These are phyloP conservation scores for Leptobrachium ailaonicum DNA, from an alignment of 2,113 vertebrate genomes.

Conservation along the genomic window DNA sequence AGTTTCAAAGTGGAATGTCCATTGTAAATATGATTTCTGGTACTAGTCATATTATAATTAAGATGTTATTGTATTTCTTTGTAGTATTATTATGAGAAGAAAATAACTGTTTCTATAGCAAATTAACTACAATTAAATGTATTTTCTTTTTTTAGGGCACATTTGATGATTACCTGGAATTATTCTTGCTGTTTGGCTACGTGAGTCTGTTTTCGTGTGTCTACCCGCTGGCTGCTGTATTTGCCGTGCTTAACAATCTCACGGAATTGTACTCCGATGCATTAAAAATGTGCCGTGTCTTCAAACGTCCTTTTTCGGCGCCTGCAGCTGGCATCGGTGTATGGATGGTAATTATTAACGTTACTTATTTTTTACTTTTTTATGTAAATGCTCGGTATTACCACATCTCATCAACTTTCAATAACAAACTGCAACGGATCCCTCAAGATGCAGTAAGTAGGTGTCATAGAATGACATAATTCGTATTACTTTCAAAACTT, in stretches of 20 bases:
- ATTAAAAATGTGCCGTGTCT: slow-evolving; percentile 94
- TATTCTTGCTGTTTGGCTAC: slow-evolving; percentile 93
- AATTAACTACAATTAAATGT: background rate
- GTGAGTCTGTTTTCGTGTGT: slow-evolving; percentile 98
- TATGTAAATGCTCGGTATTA: background rate
- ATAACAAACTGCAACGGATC: too few species aligned
- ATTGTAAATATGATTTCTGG: too few species aligned
- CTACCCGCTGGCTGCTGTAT: slow-evolving; percentile 90
- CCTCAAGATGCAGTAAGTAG: too few species aligned
- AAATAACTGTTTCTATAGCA: too few species aligned
- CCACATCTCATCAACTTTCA: too few species aligned
- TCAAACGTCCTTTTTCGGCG: slow-evolving; percentile 91
- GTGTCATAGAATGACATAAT: too few species aligned
- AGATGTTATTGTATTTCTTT: too few species aligned
- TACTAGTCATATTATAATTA: too few species aligned
- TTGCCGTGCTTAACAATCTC: slow-evolving; percentile 93
- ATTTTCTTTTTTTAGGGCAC: slow-evolving; percentile 77
- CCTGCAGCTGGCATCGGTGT: slow-evolving; percentile 89
- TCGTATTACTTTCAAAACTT: too few species aligned
- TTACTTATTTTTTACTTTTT: background rate
- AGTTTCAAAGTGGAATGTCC: too few species aligned
- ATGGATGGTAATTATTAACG: slow-evolving; percentile 84
- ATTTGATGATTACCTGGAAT: slow-evolving; percentile 95
- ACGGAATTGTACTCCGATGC: slow-evolving; percentile 93
- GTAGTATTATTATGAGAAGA: too few species aligned